Base-by-base conservation (phyloP, 2,888 invertebrate genomes). In the Amblyteles armatorius region DNA sequence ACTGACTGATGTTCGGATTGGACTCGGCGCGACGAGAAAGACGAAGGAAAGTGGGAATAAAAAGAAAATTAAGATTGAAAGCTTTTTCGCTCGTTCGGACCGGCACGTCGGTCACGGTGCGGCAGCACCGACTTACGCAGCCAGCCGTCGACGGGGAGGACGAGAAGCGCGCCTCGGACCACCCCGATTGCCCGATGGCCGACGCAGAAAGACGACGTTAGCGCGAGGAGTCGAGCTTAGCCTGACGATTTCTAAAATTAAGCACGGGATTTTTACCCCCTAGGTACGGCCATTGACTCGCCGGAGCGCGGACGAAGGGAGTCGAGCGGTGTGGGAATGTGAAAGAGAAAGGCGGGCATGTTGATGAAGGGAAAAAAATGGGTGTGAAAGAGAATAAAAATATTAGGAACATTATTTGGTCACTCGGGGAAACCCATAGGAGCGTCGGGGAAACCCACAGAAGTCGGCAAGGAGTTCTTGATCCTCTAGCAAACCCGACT, bases 201-300 rank as follows among this genome's bases (percentile, higher is more conserved):
- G 79, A 63, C 78, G 78, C 60, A 36, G 60, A 60, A 68, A 81
- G 50, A 44, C n/a, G 48, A 65, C 69, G 63, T 77, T 40, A 29
- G 52, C 68, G 63, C 69, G 72, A 57, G 69, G 50, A 22, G 22
- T 68, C 65, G 79, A 67, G 76, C 79, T 82, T 29, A 74, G 85
- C 80, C 52, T 87, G 86, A 80, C 83, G 87, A 9, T 85, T 88
- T 92, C 92, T 92, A 92, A 92, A 92, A 92, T 92, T 92, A 92
- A 92, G 90, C 89, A 87, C 82, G 88, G 87, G 90, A 92, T 92
- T 91, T 92, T 90, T 90, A 90, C 90, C 90, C 88, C 90, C 87
- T 87, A 60, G 52, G 67, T 69, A 82, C 82, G 85, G 85, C 79
- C 85, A 82, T 82, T 85, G 85, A 85, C 85, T 82, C 74, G 65